Base-by-base conservation (phyloP, 2,113 vertebrate genomes). In the Trogon melanurus region DNA sequence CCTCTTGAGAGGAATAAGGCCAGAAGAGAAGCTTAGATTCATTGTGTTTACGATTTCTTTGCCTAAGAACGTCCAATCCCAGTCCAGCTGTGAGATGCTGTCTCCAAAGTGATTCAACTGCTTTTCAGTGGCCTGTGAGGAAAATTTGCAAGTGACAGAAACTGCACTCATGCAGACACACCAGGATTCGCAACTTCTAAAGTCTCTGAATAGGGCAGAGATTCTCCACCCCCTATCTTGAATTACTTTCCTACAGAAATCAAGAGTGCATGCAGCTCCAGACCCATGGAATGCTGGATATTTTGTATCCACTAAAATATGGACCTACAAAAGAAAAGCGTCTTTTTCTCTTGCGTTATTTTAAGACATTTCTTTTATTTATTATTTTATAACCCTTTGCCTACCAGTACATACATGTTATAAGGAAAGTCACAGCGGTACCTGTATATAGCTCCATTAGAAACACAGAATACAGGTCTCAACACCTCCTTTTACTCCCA, bases 271-370 rank as follows among this genome's bases (percentile, higher is more conserved):
- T 2, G 13, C 48, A 56, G 10, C 54, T 81, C 36, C 38, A 79
- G n/a, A 72, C 32, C 13, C 26, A 56, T 0, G 0, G 12, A 16
- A 23, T 29, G 14, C n/a, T n/a, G n/a, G n/a, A n/a, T n/a, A 1
- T 69, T 93, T n/a, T 58, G 22, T 51, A 83, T 54, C 30, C 13
- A 62, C 14, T 23, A 38, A 60, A 79, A 60, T 0, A 1, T 2
- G 26, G 29, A 48, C 30, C 26, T 53, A 66, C 29, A 48, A 34
- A 45, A 88, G n/a, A 53, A 67, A 23, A 85, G 21, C 67, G 9
- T 36, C 9, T 36, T 36, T 36, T 36, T 36, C 36, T 36, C 36
- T 36, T 36, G 36, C 36, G 36, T 41, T 41, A 41, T 41, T 41
- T 41, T 41, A 41, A 41, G 41, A 41, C 41, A 41, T 41, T 41